Evolutionary conservation across 2,113 vertebrate species (phyloP).

Genomic region (Nothoprocta perdicaria): DNA sequence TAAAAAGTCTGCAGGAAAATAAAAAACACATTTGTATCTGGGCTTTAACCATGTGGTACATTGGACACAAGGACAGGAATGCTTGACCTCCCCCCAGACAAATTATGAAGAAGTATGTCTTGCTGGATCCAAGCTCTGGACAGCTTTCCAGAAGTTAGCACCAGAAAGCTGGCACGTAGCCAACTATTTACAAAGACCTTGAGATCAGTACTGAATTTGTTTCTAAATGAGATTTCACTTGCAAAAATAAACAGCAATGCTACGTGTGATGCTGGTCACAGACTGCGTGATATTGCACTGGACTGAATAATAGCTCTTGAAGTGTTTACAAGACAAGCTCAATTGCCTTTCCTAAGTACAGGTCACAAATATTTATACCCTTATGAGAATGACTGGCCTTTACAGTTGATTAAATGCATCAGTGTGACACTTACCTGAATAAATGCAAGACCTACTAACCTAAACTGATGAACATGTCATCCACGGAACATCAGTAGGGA

Average conservation of each 20-base stretch:
- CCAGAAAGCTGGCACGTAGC: background rate
- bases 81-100: background rate
- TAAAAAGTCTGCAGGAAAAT: background rate
- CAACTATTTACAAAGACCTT: background rate
- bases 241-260: background rate
- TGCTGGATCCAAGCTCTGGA: background rate
- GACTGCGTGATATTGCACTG: background rate
- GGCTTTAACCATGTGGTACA: background rate
- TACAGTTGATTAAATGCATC: background rate
- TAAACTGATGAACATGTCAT: background rate
- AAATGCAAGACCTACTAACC: background rate
- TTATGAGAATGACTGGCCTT: background rate
- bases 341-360: background rate
- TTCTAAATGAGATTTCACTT: background rate
- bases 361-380: background rate
- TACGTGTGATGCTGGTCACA: rapidly evolving
- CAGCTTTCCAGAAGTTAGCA: background rate
- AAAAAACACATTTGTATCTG: background rate
- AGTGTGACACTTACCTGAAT: background rate
- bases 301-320: background rate
- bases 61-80: background rate
- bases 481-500: background rate
- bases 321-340: background rate
- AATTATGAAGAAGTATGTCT: background rate
- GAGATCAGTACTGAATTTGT: background rate